Evolutionary conservation across 2,113 vertebrate species (phyloP).

Genomic region (Gnathonemus echidnorhynchus): DNA sequence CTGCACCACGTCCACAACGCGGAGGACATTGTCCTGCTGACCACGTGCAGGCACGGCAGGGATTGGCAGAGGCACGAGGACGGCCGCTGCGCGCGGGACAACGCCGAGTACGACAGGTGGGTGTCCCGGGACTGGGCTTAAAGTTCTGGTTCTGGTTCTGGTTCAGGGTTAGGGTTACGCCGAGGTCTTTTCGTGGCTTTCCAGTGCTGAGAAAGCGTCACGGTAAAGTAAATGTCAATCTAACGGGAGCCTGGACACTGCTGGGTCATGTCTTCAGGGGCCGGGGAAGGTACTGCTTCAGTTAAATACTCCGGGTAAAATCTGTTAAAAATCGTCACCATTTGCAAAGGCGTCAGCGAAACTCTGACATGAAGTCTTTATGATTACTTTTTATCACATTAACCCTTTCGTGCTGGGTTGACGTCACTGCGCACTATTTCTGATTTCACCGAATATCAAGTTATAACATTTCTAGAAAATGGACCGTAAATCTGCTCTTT

Average conservation of each 20-base stretch:
- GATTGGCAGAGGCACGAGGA: conserved; percentile 99
- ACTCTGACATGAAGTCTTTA: not conserved
- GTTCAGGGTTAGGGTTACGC: not conserved
- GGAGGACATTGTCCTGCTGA: conserved; percentile 92
- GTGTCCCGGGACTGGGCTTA: conserved; percentile 41
- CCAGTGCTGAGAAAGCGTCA: not conserved
- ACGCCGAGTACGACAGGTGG: conserved; percentile 93
- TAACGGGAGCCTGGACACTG: not conserved
- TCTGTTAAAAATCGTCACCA: not conserved
- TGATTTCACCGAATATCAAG: not conserved
- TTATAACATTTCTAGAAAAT: not conserved
- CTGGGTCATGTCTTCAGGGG: not conserved
- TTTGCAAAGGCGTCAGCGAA: not conserved
- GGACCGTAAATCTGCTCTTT: not conserved
- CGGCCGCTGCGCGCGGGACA: conserved; percentile 91
- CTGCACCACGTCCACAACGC: conserved; percentile 97
- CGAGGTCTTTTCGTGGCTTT: not conserved
- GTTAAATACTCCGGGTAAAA: not conserved
- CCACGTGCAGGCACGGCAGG: conserved; percentile 97
- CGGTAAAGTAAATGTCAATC: not conserved
- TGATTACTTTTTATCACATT: not conserved
- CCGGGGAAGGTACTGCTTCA: not conserved
- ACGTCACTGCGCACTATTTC: not conserved
- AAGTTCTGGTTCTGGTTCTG: too few species aligned
- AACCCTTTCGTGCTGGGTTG: not conserved